Percentiles rank a stretch among this genome's conserved stretches.
Conservation (phyloP, 37 sponge, comb jelly and placozoan genomes). For the Oopsacas minuta region DNA sequence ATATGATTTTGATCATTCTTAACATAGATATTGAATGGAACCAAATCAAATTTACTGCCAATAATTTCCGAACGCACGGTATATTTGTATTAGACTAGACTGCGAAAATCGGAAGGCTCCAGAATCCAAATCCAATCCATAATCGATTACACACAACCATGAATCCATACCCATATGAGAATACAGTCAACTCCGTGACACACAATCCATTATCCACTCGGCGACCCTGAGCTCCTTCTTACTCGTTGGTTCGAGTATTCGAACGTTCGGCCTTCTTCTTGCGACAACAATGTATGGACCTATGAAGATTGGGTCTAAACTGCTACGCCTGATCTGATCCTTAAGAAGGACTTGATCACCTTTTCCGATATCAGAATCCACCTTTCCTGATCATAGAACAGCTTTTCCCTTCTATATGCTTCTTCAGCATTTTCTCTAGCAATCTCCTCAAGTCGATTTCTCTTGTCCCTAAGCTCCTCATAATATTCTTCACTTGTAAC, state of each 20-base stretch:
- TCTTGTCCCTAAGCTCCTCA: not conserved
- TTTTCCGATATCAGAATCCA: not conserved
- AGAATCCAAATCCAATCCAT: too few relatives aligned
- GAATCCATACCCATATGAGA: too few relatives aligned
- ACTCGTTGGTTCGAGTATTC: not conserved
- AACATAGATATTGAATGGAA: too few relatives aligned
- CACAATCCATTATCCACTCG: too few relatives aligned
- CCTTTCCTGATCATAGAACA: not conserved
- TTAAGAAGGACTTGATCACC: not conserved
- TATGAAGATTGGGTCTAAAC: not conserved
- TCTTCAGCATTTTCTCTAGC: not conserved
- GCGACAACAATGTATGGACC: not conserved
- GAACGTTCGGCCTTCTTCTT: not conserved
- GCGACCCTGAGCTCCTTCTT: too few relatives aligned
- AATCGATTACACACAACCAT: too few relatives aligned
- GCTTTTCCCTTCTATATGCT: not conserved
- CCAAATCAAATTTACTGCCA: too few relatives aligned
- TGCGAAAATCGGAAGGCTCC: too few relatives aligned
- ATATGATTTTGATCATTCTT: too few relatives aligned
- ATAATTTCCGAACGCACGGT: too few relatives aligned
- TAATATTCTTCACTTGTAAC: not conserved
- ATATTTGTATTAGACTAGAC: too few relatives aligned
- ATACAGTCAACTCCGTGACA: too few relatives aligned
- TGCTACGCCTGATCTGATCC: not conserved
- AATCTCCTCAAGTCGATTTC: not conserved